Evolutionary conservation across 2,888 invertebrate species (phyloP), one percentile per base, ranked within the genome.

Genomic region (Idaea aversata): DNA sequence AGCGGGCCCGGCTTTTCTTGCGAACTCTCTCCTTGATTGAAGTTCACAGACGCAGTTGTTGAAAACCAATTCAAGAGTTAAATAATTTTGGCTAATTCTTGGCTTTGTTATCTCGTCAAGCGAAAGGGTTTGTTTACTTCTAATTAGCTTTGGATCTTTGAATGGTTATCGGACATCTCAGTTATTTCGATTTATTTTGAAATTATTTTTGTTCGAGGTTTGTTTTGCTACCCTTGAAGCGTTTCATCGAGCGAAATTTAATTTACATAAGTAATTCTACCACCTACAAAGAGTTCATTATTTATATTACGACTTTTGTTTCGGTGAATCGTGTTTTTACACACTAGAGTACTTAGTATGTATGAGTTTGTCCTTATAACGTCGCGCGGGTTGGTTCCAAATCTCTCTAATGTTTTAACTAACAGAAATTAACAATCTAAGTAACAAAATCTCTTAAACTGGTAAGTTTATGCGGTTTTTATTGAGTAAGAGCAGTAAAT

Each of bases 11-110:
- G 85, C 79, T 79, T 84, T 87, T 84, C 88, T 88, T 87, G 82
- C 81, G 78, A 84, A 85, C 83, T 82, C 81, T 77, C 79, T 83
- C 77, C 83, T 84, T 87, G 87, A 89, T 90, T 88, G 87, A 88
- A 86, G 84, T 87, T 87, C 82, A 75, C 77, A 75, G 65, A 71
- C 64, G 61, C 69, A 63, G 72, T 80, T 75, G 79, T 81, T 80
- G 79, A 80, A 83, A 81, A 81, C 82, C 81, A 85, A 86, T 88
- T 85, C 80, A 78, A 73, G 81, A 82, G 81, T 87, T 86, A 84
- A 86, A 85, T 86, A 84, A 84, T 84, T 88, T 84, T 71, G 73
- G 75, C 76, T 81, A 83, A 85, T 86, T 85, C 82, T 79, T 77
- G 67, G 75, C 75, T 79, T 80, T 82, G 78, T 80, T 78, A 77